Base-by-base conservation (phyloP, 2,113 vertebrate genomes). In the Rhinoderma darwinii region DNA sequence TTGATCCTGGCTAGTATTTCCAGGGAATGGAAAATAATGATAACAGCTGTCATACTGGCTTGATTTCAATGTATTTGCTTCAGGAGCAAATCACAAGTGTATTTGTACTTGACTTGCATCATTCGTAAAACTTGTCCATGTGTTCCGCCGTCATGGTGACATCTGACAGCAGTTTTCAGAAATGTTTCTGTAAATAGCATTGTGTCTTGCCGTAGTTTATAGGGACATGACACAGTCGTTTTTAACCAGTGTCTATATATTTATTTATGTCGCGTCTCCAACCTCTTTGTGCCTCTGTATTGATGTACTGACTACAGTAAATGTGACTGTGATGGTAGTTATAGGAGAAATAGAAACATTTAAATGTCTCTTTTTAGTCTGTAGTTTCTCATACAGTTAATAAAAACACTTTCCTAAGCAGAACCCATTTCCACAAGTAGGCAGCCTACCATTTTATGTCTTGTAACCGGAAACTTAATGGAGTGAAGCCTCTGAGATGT, bases 1-100 rank as follows among this genome's bases (percentile, higher is more conserved):
- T 59, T 89, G 61, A 83, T 89, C 88, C 89, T 88, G 83, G 70
- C 88, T 92, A 88, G 86, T 85, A 51, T 90, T 93, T 92, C 80
- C 88, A 90, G 87, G 88, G 91, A 90, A 89, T 86, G 66, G 86
- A 89, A 88, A 91, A 50, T 20, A 39, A 12, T 0, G 54, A 56
- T 82, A 89, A 89, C 83, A 90, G 82, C 90, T 89, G 77, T 88
- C 89, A 66, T 82, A 76, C 82, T 90, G 89, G 89, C 89, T 90
- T 84, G 32, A 88, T 90, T 89, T 89, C 77, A 82, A 22, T 39
- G 6, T 4, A 39, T 75, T 47, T 75, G 68, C 86, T 89, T 89
- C 83, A 72, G 78, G 44, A 74, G 43, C 47, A 43, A 77, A 89
- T 88, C 90, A 44, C 44, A 89, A 89, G 83, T 80, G 83, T 88